phyloP scores from a whole-genome alignment of 2,888 invertebrate genomes.

The Euclidia mi region DNA sequence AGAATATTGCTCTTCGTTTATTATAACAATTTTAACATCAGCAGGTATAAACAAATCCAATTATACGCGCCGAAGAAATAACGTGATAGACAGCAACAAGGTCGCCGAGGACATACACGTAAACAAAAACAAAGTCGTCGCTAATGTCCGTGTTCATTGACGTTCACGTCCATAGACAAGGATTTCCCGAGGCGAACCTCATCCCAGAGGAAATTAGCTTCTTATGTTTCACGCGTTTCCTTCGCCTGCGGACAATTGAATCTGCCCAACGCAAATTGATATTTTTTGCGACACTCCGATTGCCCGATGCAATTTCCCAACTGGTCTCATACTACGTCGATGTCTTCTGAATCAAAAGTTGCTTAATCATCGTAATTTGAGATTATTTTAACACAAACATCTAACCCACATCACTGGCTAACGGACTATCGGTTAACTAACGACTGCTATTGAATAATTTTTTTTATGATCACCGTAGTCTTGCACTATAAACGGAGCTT shows the following conservation, averaged over 20 bases:
- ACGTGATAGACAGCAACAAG: slow-evolving; percentile 20
- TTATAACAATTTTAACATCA: too few relatives aligned
- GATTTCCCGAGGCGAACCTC: slow-evolving; percentile 71
- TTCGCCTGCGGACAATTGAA: slow-evolving; percentile 74
- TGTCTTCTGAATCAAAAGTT: slow-evolving; percentile 47
- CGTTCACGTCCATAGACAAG: slow-evolving; percentile 66
- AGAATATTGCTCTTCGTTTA: too few relatives aligned
- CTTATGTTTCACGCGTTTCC: slow-evolving; percentile 78
- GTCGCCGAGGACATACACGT: slow-evolving; percentile 30
- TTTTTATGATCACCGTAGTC: slow-evolving; percentile 21
- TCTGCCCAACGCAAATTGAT: slow-evolving; percentile 76
- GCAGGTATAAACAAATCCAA: too few relatives aligned
- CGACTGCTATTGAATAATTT: slow-evolving; percentile 48
- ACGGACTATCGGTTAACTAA: slow-evolving; percentile 57
- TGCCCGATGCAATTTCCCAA: slow-evolving; percentile 71
- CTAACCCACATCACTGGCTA: slow-evolving; percentile 64
- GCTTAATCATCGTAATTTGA: slow-evolving; percentile 52
- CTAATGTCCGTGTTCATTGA: slow-evolving; percentile 56
- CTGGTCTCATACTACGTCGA: slow-evolving; percentile 43
- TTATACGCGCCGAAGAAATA: too few relatives aligned
- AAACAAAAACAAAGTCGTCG: slow-evolving; percentile 46
- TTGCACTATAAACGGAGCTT: neutral
- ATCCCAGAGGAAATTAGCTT: slow-evolving; percentile 84
- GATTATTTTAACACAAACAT: slow-evolving; percentile 55
- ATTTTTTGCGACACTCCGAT: slow-evolving; percentile 76